Percentiles rank a stretch among this genome's conserved stretches.
Evolutionary conservation across 2,113 vertebrate genomes (phyloP).

Genomic region (Phalacrocorax brasilianus): DNA sequence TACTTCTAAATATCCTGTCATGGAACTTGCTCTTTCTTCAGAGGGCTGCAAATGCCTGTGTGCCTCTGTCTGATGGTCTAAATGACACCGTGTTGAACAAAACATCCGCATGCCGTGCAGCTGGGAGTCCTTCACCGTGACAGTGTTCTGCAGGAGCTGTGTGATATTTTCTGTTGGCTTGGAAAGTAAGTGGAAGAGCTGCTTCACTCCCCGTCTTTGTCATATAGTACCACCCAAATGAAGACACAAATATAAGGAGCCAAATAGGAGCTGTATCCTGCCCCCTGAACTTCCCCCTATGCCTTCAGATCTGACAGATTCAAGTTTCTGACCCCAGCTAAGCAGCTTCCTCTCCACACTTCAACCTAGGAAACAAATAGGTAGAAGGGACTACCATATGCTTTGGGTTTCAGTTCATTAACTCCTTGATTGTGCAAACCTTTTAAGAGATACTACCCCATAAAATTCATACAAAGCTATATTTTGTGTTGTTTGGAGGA

Average conservation of each 20-base stretch:
- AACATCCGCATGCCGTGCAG: not conserved
- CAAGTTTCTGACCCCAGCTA: constrained; percentile 10
- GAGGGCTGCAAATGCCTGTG: rapidly evolving
- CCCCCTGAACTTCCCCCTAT: not conserved
- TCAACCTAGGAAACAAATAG: not conserved
- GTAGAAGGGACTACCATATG: not conserved
- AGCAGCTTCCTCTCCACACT: not conserved
- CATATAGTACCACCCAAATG: not conserved
- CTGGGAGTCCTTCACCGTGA: not conserved
- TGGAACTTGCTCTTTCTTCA: not conserved
- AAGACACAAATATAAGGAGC: not conserved
- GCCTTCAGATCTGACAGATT: not conserved
- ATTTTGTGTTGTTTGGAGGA: constrained; percentile 60
- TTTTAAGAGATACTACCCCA: constrained; percentile 1
- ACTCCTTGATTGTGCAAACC: not conserved
- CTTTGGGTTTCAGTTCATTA: constrained; percentile 20
- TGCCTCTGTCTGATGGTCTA: not conserved
- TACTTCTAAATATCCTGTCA: not conserved
- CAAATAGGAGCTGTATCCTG: not conserved
- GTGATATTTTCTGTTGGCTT: not conserved
- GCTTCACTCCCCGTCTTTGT: not conserved
- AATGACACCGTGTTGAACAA: not conserved
- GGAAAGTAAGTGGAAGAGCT: not conserved
- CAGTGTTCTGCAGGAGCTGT: not conserved
- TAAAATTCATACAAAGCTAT: not conserved